Evolutionary conservation across 2,888 invertebrate genomes (phyloP), one percentile per base, ranked within the genome.

Genomic region (Spilarctia lutea): DNA sequence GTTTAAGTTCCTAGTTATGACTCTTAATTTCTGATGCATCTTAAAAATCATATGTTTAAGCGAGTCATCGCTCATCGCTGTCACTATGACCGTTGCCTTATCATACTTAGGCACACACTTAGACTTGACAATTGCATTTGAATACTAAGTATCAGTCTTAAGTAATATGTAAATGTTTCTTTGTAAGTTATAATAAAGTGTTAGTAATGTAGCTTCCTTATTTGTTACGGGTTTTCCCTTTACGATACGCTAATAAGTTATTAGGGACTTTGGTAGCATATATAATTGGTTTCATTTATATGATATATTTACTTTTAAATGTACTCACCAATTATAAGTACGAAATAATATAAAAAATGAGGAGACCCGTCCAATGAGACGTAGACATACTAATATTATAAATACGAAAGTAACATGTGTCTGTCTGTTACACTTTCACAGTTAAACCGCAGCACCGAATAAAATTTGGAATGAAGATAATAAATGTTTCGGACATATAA

Each of bases 111-210:
- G 48, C 72, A 72, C 77, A 73, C 77, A 70, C 76, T 70, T 80
- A 82, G 80, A 73, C 76, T 72, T 81, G 71, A 78, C 83, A 81
- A 79, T 79, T 75, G 73, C 74, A 72, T 82, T 87, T 81, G 87
- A 86, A 86, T 87, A 86, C 87, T 86, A 86, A 86, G 80, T 83
- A 39, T 79, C 74, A 56, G 77, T 70, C 83, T 82, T 86, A 85
- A 85, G 84, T 81, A 78, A 73, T 83, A 86, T 86, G 85, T 82
- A 76, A 86, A 87, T 86, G 72, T 77, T 56, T 63, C 80, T 83
- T 82, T 85, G 81, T 81, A 73, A 75, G 60, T 78, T 79, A 77
- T 75, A 77, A 79, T 79, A 79, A 73, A 81, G 77, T 81, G 78
- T 81, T 80, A 83, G 80, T 80, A 77, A 72, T 72, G 70, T 77